These are phyloP conservation scores for Sturnira hondurensis DNA, from an alignment of 2,113 vertebrate genomes.

Conservation along the genomic window DNA sequence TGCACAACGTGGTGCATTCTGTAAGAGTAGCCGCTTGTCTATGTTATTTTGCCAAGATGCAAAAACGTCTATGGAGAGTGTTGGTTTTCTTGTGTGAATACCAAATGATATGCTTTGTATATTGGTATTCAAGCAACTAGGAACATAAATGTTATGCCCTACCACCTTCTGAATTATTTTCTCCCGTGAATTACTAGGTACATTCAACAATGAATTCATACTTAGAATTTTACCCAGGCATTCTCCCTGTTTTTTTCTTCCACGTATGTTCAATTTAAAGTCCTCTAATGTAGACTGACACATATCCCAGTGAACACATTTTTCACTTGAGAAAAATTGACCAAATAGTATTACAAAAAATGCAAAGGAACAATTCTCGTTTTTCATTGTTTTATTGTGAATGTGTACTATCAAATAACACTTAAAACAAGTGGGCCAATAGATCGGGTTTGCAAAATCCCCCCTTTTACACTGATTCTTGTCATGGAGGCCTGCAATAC, in stretches of 20 bases:
- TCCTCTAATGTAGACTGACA: neutral
- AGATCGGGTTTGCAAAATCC: neutral
- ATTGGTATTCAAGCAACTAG: neutral
- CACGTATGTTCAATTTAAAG: neutral
- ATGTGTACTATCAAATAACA: neutral
- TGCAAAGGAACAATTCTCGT: neutral
- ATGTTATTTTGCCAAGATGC: neutral
- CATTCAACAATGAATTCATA: neutral
- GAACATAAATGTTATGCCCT: neutral
- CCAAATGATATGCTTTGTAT: neutral
- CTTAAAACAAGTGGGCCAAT: neutral
- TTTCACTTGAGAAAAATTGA: conserved; percentile 12
- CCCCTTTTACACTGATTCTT: neutral
- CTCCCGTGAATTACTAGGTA: neutral
- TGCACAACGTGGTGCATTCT: neutral
- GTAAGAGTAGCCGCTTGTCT: neutral
- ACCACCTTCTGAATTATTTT: neutral
- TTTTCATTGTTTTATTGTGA: neutral
- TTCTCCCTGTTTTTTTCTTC: neutral
- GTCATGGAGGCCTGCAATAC: neutral
- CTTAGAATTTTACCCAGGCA: neutral
- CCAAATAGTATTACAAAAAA: neutral
- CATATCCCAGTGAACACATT: neutral
- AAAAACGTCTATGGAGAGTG: neutral
- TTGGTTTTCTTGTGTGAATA: neutral